Conservation (phyloP, 53 echinoderm and acorn worm genomes). For the Apostichopus leukothele region DNA sequence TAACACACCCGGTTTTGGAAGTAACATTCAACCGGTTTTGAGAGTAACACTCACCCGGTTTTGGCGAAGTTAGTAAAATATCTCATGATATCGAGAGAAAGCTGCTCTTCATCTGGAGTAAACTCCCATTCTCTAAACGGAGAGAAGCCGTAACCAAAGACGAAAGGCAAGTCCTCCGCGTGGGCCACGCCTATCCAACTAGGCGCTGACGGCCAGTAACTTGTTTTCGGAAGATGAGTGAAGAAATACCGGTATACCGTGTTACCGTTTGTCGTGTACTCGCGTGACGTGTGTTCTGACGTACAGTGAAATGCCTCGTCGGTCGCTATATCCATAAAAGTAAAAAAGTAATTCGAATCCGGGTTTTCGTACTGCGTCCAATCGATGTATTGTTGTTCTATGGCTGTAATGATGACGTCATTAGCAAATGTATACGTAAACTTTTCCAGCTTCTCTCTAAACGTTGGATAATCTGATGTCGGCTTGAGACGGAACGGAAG, state of each 20-base stretch:
- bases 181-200: conserved; percentile 73
- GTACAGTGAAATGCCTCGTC: conserved; percentile 76
- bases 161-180: conserved; percentile 67
- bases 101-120: conserved; percentile 48
- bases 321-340: conserved; percentile 59
- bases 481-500: conserved; percentile 24
- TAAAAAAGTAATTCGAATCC: conserved; percentile 67
- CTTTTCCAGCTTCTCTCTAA: conserved; percentile 51
- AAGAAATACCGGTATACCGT: conserved; percentile 68
- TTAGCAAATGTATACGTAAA: conserved; percentile 64
- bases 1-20: conserved; percentile 4
- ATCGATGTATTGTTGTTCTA: conserved; percentile 71
- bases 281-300: conserved; percentile 57
- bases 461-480: conserved; percentile 26
- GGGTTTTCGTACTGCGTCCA: conserved; percentile 71
- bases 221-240: conserved; percentile 57
- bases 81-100: conserved; percentile 65
- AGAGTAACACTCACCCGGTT: conserved; percentile 59
- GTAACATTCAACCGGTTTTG: conserved; percentile 62
- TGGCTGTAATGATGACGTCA: conserved; percentile 59
- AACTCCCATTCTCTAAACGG: conserved; percentile 41
- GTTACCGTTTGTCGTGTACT: conserved; percentile 50
- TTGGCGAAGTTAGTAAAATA: conserved; percentile 75
- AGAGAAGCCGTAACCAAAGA: conserved; percentile 69
- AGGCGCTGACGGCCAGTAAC: conserved; percentile 25